These are phyloP conservation scores for Probosciger aterrimus DNA, from an alignment of 2,113 vertebrate genomes.

Conservation along the genomic window DNA sequence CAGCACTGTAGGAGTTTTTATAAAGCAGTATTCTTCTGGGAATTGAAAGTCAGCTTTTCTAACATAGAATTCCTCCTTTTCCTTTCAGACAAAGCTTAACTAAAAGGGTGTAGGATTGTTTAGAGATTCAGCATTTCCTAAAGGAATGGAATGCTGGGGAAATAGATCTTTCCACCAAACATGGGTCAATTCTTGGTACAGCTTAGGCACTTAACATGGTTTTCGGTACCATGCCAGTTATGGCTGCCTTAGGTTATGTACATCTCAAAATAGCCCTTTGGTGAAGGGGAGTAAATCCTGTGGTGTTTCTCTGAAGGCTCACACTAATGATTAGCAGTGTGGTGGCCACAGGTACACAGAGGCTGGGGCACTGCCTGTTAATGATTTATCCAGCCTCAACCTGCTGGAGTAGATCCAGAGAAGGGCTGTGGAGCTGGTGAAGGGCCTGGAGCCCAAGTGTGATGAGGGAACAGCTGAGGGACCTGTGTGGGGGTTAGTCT, in stretches of 20 bases:
- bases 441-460: not conserved
- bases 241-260: not conserved
- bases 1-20: not conserved
- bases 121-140: not conserved
- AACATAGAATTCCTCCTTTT: not conserved
- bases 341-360: not conserved
- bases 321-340: not conserved
- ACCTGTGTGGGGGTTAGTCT: not conserved
- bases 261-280: not conserved
- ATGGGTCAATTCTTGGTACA: not conserved
- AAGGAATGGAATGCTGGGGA: not conserved
- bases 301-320: not conserved
- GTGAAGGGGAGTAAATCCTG: not conserved
- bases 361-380: not conserved
- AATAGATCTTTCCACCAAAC: not conserved
- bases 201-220: not conserved
- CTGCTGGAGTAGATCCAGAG: not conserved
- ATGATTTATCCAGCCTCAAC: not conserved
- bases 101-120: not conserved
- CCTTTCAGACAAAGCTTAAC: not conserved
- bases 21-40: not conserved
- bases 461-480: not conserved
- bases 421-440: not conserved
- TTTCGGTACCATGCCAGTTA: not conserved
- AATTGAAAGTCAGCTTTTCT: not conserved